Conservation (phyloP, 2,888 invertebrate genomes). For the Trissolcus brochymenae region DNA sequence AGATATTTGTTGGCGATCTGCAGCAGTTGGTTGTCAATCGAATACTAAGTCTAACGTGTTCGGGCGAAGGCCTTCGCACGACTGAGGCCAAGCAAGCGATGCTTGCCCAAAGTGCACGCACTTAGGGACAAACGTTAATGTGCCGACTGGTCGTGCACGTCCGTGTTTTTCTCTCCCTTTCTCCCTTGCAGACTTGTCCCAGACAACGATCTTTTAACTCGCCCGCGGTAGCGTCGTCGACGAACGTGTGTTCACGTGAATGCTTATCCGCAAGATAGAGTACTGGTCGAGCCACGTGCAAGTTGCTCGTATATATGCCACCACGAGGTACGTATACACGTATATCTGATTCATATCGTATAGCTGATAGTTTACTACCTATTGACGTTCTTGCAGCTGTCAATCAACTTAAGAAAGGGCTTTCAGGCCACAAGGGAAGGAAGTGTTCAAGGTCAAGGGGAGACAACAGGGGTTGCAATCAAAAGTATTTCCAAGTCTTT, state of each 20-base stretch:
- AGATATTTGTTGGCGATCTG: slow-evolving; percentile 22
- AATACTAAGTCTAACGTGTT: slow-evolving; percentile 38
- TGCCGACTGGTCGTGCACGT: not conserved
- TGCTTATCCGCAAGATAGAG: slow-evolving; percentile 39
- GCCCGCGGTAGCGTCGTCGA: slow-evolving; percentile 1
- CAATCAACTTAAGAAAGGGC: not conserved
- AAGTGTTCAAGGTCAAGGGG: not conserved
- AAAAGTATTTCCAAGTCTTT: too few relatives aligned
- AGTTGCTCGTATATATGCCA: not conserved
- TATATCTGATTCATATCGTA: not conserved
- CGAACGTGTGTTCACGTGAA: slow-evolving; percentile 27
- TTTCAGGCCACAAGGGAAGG: not conserved
- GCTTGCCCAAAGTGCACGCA: slow-evolving; percentile 32
- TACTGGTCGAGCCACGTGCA: slow-evolving; percentile 34
- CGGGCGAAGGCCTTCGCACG: slow-evolving; percentile 44
- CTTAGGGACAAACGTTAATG: slow-evolving; percentile 18
- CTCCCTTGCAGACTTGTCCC: slow-evolving; percentile 10
- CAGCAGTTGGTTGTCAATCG: slow-evolving; percentile 29
- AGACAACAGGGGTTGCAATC: not conserved
- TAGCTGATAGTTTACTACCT: not conserved
- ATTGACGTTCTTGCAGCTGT: not conserved
- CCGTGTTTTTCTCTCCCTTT: slow-evolving; percentile 11
- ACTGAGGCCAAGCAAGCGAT: slow-evolving; percentile 41
- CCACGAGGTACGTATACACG: slow-evolving; percentile 15
- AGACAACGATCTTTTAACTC: slow-evolving; percentile 17